These are phyloP conservation scores for Ligdia adustata DNA, from an alignment of 2,888 invertebrate genomes.

Conservation along the genomic window DNA sequence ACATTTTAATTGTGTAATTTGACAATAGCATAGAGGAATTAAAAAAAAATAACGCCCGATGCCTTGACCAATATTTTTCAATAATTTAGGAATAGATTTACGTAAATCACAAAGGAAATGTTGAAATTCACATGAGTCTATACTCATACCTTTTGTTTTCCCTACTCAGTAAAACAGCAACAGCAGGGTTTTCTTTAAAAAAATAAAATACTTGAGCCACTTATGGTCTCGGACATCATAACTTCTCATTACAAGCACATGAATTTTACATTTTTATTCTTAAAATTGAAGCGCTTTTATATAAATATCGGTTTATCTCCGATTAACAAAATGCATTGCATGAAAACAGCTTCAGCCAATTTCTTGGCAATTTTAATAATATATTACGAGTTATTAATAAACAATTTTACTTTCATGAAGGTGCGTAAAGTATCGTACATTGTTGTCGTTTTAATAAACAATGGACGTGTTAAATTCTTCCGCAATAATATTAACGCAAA, in stretches of 20 bases:
- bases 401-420: slow-evolving; percentile 68
- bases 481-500: slow-evolving; percentile 33
- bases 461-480: slow-evolving; percentile 49
- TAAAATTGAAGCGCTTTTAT: slow-evolving; percentile 14
- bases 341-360: slow-evolving; percentile 59
- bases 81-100: too few species aligned
- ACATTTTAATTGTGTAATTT: slow-evolving; percentile 8
- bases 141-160: too few species aligned
- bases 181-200: too few species aligned
- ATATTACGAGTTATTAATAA: slow-evolving; percentile 70
- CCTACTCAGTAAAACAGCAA: too few species aligned
- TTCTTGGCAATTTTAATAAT: slow-evolving; percentile 67
- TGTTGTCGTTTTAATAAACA: slow-evolving; percentile 47
- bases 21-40: neutral
- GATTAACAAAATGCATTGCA: slow-evolving; percentile 56
- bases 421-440: slow-evolving; percentile 43
- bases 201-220: slow-evolving; percentile 5
- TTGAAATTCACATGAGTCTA: too few species aligned
- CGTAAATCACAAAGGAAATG: too few species aligned
- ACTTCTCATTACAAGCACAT: slow-evolving; percentile 13
- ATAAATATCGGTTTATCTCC: slow-evolving; percentile 39
- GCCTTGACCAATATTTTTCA: too few species aligned
- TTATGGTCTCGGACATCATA: slow-evolving; percentile 11
- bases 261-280: slow-evolving; percentile 17
- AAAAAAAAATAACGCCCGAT: too few species aligned